Evolutionary conservation across 2,113 vertebrate species (phyloP).

Genomic region (Shinisaurus crocodilurus): DNA sequence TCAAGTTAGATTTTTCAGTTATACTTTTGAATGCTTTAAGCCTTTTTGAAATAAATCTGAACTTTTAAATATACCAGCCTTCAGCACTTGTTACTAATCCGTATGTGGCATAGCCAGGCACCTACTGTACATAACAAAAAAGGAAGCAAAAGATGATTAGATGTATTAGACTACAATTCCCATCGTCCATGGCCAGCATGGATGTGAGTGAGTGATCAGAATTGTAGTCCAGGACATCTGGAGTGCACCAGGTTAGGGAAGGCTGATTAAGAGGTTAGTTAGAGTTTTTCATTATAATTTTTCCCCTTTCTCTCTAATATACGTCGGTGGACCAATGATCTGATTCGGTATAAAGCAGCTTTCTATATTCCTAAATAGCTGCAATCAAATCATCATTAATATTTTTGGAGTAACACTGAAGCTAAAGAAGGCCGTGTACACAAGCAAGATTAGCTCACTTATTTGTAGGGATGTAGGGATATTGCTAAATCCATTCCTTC

Average conservation of each 20-base stretch:
- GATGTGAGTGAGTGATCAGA: background rate
- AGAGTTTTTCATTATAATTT: background rate
- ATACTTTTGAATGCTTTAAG: background rate
- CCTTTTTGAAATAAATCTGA: no score
- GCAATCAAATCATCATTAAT: background rate
- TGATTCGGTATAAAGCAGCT: background rate
- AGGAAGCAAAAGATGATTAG: background rate
- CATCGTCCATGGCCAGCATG: no score
- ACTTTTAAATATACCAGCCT: background rate
- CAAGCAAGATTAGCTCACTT: background rate
- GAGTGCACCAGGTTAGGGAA: background rate
- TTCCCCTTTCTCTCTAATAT: background rate
- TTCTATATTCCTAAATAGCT: background rate
- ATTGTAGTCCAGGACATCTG: background rate
- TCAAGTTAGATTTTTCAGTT: background rate
- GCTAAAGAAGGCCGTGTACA: background rate
- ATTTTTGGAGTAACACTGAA: background rate
- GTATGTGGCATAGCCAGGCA: background rate
- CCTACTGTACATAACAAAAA: background rate
- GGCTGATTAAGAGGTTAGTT: background rate
- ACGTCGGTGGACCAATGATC: background rate
- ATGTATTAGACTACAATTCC: no score
- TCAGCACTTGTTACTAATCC: background rate
- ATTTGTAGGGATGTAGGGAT: background rate
- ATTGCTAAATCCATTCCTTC: no score